Evolutionary conservation across 2,888 invertebrate genomes (phyloP), one percentile per base, ranked within the genome.

Genomic region (Crossocerus cetratus): DNA sequence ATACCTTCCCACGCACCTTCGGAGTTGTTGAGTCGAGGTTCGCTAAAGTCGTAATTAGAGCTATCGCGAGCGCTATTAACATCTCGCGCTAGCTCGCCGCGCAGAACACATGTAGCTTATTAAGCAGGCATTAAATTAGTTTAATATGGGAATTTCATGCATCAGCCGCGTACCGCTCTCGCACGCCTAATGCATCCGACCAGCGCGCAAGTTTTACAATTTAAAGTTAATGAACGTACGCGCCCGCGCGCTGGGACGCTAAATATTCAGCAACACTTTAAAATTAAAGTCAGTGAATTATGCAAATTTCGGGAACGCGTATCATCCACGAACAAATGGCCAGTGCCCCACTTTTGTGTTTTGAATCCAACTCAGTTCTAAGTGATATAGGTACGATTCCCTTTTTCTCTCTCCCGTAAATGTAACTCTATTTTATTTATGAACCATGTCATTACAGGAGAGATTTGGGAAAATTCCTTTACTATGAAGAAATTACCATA

Each of bases 191-290:
- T 32, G 32, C 11, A 32, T 32, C 8, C 8, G 5, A 32, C 32
- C 8, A 4, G 32, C 8, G 32, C 16, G 16, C 49, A 49, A 49
- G 49, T 49, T 49, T 49, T 49, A 16, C 49, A 16, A 49, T 49
- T 49, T 49, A 49, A 49, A 49, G 14, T 49, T 49, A 49, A 49
- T 49, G 49, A 49, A 16, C 3, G 49, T 16, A 4, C 16, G 49
- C 16, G 49, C 45, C 3, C 49, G 49, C 49, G 44, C 23, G 16
- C 23, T 22, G 43, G 45, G 23, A 22, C 13, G 42, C 43, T 55
- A 66, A 73, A 70, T 70, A 70, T 62, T 70, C 49, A 70, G 45
- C 42, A 22, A 55, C 32, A 58, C 23, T 23, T 73, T 59, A 55
- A 70, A 70, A 53, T 58, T 42, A 21, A 42, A 45, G 22, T 21